Percentiles rank a stretch among this genome's conserved stretches.
phyloP scores from a whole-genome alignment of 2,888 invertebrate species.

The Nebria salina region DNA sequence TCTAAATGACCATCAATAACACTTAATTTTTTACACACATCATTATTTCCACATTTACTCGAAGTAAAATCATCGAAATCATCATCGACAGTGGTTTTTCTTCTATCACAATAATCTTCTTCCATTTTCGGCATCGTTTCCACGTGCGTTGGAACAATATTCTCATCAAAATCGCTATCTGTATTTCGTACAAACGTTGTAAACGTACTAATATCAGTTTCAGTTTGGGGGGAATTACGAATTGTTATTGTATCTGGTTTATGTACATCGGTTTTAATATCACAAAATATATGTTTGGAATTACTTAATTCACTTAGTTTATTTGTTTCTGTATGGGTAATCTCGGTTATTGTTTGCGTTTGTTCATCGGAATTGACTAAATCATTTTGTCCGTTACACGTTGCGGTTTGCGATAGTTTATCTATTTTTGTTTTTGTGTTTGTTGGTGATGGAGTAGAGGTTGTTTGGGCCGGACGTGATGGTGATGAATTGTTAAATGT shows the following conservation, averaged over 20 bases:
- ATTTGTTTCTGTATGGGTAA: background rate
- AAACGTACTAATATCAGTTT: background rate
- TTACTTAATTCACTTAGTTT: slow-evolving; percentile 29
- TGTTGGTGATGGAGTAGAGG: slow-evolving; percentile 48
- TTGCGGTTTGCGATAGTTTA: slow-evolving; percentile 17
- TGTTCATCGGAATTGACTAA: background rate
- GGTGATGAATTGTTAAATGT: slow-evolving; percentile 46
- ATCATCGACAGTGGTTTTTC: background rate
- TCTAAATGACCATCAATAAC: slow-evolving; percentile 5
- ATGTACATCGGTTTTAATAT: slow-evolving; percentile 41
- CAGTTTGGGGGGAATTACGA: background rate
- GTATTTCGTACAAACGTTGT: slow-evolving; percentile 13
- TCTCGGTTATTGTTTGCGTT: background rate
- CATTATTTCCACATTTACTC: background rate
- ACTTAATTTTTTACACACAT: slow-evolving; percentile 10
- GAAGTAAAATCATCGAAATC: slow-evolving; percentile 9
- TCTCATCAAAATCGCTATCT: slow-evolving; percentile 7
- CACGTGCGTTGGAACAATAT: background rate
- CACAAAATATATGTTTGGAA: slow-evolving; percentile 43
- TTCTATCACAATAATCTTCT: slow-evolving; percentile 21
- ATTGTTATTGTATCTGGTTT: slow-evolving; percentile 4
- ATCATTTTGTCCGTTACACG: background rate
- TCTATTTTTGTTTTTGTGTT: slow-evolving; percentile 42
- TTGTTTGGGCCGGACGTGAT: slow-evolving; percentile 49
- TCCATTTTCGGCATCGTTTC: background rate